Conservation (phyloP, 2,797 vertebrate species). For the Carapus acus region DNA sequence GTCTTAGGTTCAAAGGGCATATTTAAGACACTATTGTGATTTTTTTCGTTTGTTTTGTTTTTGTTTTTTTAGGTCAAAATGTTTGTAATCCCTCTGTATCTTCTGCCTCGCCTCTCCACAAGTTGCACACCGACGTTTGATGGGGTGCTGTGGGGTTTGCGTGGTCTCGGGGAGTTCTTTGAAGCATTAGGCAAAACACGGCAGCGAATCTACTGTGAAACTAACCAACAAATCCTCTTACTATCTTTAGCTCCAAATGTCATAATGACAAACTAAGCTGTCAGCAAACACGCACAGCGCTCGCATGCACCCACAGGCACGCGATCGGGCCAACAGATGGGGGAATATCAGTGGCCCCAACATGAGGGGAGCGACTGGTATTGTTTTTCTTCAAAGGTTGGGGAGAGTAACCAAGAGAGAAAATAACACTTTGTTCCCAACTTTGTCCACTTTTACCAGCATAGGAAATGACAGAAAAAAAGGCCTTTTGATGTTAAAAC, state of each 20-base stretch:
- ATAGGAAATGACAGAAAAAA: conserved; percentile 35
- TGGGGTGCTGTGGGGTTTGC: no score
- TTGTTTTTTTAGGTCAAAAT: conserved; percentile 31
- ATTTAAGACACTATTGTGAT: conserved; percentile 16
- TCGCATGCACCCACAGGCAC: conserved; percentile 1
- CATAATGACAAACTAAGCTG: conserved; percentile 40
- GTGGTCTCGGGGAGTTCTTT: conserved; percentile 30
- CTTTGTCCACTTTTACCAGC: conserved; percentile 55
- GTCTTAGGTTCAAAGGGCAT: conserved; percentile 22
- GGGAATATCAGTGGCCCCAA: conserved; percentile 31
- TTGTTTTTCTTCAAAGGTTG: conserved; percentile 41
- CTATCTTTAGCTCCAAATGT: conserved; percentile 42
- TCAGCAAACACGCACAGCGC: conserved; percentile 19
- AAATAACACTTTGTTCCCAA: conserved; percentile 56
- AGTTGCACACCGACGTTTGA: no score
- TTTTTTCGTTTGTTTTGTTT: conserved; percentile 20
- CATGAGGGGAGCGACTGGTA: conserved; percentile 41
- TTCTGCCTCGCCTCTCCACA: no score
- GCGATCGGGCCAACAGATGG: conserved; percentile 35
- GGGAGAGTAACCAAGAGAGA: conserved; percentile 31
- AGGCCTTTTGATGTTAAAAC: conserved; percentile 43
- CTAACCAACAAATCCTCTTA: conserved; percentile 45
- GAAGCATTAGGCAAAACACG: conserved; percentile 25
- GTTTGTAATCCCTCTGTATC: conserved; percentile 19
- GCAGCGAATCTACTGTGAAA: conserved; percentile 36